A percentile compares a stretch with the other conserved stretches of the same genome.
Evolutionary conservation across 1,140 invertebrate genomes (phyloP).

Genomic region (Anastatus disparis): DNA sequence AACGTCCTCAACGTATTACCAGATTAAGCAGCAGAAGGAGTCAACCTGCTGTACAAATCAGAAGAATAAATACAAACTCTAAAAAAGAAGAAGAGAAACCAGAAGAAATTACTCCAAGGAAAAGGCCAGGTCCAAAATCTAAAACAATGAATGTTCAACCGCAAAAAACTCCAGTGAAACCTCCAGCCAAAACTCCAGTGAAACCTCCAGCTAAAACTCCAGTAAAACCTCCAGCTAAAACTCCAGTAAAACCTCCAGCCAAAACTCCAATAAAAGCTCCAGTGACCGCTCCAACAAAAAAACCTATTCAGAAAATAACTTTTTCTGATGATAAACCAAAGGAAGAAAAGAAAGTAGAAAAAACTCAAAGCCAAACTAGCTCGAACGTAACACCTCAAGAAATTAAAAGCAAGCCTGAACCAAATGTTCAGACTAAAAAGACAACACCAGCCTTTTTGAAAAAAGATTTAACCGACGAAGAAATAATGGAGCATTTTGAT

Average conservation of each 20-base stretch:
- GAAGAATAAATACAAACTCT: not conserved
- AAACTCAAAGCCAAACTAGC: not conserved
- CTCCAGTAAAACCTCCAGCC: too few species aligned
- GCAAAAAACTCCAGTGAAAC: too few species aligned
- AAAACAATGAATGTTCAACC: slow-evolving; percentile 28
- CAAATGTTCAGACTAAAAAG: not conserved
- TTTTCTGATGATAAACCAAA: slow-evolving; percentile 40
- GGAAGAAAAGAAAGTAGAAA: slow-evolving; percentile 1
- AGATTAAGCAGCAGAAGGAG: not conserved
- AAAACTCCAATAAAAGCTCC: too few species aligned
- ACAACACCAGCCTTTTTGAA: slow-evolving; percentile 34
- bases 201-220: too few species aligned
- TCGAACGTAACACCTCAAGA: not conserved
- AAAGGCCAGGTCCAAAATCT: slow-evolving; percentile 31
- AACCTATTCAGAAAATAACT: slow-evolving; percentile 31
- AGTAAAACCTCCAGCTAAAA: too few species aligned
- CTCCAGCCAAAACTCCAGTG: too few species aligned
- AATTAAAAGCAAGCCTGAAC: not conserved
- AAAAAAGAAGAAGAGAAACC: not conserved
- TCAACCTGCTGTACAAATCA: slow-evolving; percentile 16
- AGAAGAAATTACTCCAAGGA: slow-evolving; percentile 6
- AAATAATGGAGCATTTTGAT: slow-evolving; percentile 58
- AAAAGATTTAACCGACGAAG: slow-evolving; percentile 55
- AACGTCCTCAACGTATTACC: not conserved
- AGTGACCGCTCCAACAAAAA: slow-evolving; percentile 18